These are phyloP conservation scores for Actinopyga echinites DNA, from an alignment of 53 echinoderm and acorn worm genomes.

Conservation along the genomic window DNA sequence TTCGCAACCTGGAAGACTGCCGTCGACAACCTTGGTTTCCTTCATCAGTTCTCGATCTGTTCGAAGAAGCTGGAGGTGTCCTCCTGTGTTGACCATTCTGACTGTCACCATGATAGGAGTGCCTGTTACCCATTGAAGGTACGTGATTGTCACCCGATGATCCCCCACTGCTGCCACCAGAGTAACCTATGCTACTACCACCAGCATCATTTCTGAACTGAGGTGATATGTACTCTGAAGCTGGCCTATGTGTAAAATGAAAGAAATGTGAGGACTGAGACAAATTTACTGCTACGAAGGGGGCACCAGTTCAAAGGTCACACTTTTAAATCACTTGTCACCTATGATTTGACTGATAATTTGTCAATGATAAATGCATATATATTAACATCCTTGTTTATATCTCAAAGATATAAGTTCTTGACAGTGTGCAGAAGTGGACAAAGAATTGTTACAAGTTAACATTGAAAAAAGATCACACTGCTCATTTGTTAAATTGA, in stretches of 20 bases:
- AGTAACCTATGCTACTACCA: slow-evolving; percentile 16
- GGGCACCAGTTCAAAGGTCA: too few species aligned
- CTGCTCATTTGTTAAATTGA: too few species aligned
- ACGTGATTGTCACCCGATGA: slow-evolving; percentile 5
- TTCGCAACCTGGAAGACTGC: slow-evolving; percentile 86
- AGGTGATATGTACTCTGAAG: slow-evolving; percentile 51
- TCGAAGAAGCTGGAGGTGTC: slow-evolving; percentile 7
- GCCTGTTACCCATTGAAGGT: not conserved
- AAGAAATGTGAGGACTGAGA: too few species aligned
- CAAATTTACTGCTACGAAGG: too few species aligned
- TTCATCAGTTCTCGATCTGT: not conserved
- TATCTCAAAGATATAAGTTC: too few species aligned
- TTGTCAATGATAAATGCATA: too few species aligned
- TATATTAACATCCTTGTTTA: too few species aligned
- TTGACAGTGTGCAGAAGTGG: too few species aligned
- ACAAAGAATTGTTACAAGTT: too few species aligned
- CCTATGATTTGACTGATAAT: too few species aligned
- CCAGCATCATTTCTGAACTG: slow-evolving; percentile 30
- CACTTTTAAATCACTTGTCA: too few species aligned
- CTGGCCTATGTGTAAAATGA: slow-evolving; percentile 38
- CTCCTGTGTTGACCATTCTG: not conserved
- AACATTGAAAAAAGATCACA: too few species aligned
- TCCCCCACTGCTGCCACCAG: slow-evolving; percentile 19
- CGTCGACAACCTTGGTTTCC: slow-evolving; percentile 50
- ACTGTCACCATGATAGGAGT: not conserved